Conservation (phyloP, 2,888 invertebrate species). For the Eupithecia inturbata region DNA sequence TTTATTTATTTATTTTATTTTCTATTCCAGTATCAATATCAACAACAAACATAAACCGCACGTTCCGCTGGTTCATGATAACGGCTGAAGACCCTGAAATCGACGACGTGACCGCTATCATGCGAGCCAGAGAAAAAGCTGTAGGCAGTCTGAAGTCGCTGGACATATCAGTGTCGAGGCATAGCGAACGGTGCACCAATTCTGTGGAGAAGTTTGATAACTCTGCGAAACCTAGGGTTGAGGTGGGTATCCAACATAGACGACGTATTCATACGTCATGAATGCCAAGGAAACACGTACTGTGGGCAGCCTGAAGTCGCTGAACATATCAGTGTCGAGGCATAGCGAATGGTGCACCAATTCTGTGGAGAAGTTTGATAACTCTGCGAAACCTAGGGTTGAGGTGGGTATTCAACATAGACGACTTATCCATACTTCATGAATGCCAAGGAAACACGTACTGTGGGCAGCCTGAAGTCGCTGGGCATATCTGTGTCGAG, state of each 20-base stretch:
- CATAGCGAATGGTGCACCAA: slow-evolving; percentile 72
- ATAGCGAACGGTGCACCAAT: slow-evolving; percentile 71
- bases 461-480: slow-evolving; percentile 73
- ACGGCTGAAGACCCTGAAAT: slow-evolving; percentile 74
- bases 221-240: slow-evolving; percentile 64
- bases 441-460: slow-evolving; percentile 28
- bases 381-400: slow-evolving; percentile 63
- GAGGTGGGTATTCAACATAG: slow-evolving; percentile 54
- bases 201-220: slow-evolving; percentile 74
- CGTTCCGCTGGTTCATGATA: slow-evolving; percentile 77
- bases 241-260: slow-evolving; percentile 52
- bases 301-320: slow-evolving; percentile 72
- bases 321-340: slow-evolving; percentile 61
- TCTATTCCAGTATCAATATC: slow-evolving; percentile 60
- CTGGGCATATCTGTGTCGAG: slow-evolving; percentile 61
- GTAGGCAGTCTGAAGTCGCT: slow-evolving; percentile 73
- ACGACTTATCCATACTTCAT: too few species aligned
- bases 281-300: slow-evolving; percentile 43
- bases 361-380: slow-evolving; percentile 73
- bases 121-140: slow-evolving; percentile 51
- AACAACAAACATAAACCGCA: slow-evolving; percentile 51
- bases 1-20: too few species aligned
- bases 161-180: slow-evolving; percentile 62
- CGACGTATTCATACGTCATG: too few species aligned
- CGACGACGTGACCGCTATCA: slow-evolving; percentile 60